Conservation (phyloP, 2,113 vertebrate species). For the Albula goreensis region DNA sequence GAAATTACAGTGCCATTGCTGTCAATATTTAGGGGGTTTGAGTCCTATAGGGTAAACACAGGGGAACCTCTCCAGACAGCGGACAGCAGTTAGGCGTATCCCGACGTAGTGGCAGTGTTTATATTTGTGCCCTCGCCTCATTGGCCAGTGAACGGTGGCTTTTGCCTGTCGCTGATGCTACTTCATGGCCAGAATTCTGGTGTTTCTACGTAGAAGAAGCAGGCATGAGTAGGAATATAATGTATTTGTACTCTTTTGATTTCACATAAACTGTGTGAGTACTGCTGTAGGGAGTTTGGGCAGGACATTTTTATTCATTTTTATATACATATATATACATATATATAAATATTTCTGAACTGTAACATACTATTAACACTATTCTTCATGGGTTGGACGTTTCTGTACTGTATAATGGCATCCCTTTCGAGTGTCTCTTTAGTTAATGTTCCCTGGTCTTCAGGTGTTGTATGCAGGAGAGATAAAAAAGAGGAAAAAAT, state of each 20-base stretch:
- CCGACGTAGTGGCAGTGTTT: neutral
- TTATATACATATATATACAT: conserved; percentile 20
- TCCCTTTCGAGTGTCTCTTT: conserved; percentile 25
- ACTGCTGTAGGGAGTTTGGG: conserved; percentile 10
- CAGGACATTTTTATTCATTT: neutral
- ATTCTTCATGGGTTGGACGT: conserved; percentile 14
- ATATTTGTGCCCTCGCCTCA: neutral
- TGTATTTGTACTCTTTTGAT: neutral
- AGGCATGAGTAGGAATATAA: neutral
- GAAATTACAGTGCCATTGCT: neutral
- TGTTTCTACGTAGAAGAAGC: neutral
- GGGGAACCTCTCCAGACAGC: neutral
- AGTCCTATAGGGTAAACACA: neutral
- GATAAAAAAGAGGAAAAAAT: conserved; percentile 11
- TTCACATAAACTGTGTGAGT: neutral
- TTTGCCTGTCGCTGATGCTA: neutral
- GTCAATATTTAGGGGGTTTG: neutral
- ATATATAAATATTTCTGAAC: conserved; percentile 31
- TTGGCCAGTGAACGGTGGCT: neutral
- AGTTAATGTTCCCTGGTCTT: conserved; percentile 2
- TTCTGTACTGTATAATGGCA: conserved; percentile 8
- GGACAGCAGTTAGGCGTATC: neutral
- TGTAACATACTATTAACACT: conserved; percentile 25
- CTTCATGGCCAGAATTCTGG: neutral
- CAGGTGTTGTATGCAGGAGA: conserved; percentile 19